A percentile compares a stretch with the other conserved stretches of the same genome.
Conservation (phyloP, 2,797 vertebrate genomes). For the Rhyacichthys aspro region DNA sequence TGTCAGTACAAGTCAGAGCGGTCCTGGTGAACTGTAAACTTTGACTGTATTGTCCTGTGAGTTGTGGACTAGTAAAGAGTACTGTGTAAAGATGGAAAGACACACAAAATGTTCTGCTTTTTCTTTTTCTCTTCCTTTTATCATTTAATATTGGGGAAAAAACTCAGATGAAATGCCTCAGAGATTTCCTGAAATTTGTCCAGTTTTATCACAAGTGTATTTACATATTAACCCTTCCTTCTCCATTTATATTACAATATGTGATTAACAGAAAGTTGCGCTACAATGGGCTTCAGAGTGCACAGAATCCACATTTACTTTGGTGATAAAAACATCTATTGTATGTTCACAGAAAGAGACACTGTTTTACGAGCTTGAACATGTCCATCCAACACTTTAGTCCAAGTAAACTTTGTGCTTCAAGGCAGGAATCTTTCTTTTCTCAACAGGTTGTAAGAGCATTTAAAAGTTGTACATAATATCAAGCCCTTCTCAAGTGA, state of each 20-base stretch:
- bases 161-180: constrained; percentile 61
- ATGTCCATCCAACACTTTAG: constrained; percentile 40
- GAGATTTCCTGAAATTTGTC: constrained; percentile 36
- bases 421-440: constrained; percentile 27
- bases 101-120: neutral
- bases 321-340: constrained; percentile 67
- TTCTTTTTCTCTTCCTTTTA: constrained; percentile 22
- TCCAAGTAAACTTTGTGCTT: constrained; percentile 57
- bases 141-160: constrained; percentile 49
- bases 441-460: constrained; percentile 24
- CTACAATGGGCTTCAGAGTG: constrained; percentile 36
- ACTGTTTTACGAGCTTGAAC: constrained; percentile 50
- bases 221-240: constrained; percentile 67
- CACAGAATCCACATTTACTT: constrained; percentile 54
- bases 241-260: constrained; percentile 51
- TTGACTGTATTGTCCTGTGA: constrained; percentile 36
- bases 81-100: neutral
- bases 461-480: constrained; percentile 49
- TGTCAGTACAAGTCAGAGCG: constrained; percentile 40
- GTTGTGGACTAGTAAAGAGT: constrained; percentile 24
- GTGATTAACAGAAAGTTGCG: constrained; percentile 40
- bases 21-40: constrained; percentile 38
- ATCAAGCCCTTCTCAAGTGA: constrained; percentile 59
- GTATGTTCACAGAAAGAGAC: constrained; percentile 55
- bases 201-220: constrained; percentile 56